phyloP scores from a whole-genome alignment of 2,113 vertebrate genomes.

The Cyprinodon tularosa region DNA sequence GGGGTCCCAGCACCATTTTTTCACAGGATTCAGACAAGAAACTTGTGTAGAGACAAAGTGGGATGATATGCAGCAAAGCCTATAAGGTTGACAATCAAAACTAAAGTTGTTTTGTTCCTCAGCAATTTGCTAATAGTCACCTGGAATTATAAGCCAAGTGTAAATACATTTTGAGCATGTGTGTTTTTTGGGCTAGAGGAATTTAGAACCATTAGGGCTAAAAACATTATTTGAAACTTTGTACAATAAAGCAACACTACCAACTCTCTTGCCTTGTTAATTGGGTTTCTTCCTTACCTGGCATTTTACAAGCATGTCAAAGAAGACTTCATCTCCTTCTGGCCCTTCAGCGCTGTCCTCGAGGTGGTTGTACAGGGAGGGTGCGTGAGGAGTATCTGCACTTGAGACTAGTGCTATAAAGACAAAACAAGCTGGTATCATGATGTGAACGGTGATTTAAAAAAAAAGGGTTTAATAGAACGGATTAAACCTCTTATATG shows the following conservation, averaged over 20 bases:
- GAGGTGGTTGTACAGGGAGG: conserved; percentile 79
- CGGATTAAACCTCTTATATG: rapidly evolving
- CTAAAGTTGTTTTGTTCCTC: too few relatives aligned
- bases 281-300: conserved; percentile 78
- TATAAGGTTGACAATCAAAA: too few relatives aligned
- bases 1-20: too few relatives aligned
- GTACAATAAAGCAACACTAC: not conserved
- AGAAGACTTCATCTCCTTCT: conserved; percentile 91
- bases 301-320: conserved; percentile 91
- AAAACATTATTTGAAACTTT: too few relatives aligned
- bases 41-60: too few relatives aligned
- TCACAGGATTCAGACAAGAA: too few relatives aligned
- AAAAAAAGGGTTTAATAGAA: not conserved
- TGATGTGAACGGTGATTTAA: not conserved
- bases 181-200: too few relatives aligned
- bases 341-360: conserved; percentile 73
- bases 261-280: not conserved
- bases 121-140: too few relatives aligned
- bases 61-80: too few relatives aligned
- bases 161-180: too few relatives aligned
- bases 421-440: conserved; percentile 8
- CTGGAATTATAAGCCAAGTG: too few relatives aligned
- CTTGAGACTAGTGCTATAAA: conserved; percentile 34
- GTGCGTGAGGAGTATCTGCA: conserved; percentile 57
- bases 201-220: too few relatives aligned